These are phyloP conservation scores for Orestias chungarensis DNA, from an alignment of 2,797 vertebrate genomes.

Conservation along the genomic window DNA sequence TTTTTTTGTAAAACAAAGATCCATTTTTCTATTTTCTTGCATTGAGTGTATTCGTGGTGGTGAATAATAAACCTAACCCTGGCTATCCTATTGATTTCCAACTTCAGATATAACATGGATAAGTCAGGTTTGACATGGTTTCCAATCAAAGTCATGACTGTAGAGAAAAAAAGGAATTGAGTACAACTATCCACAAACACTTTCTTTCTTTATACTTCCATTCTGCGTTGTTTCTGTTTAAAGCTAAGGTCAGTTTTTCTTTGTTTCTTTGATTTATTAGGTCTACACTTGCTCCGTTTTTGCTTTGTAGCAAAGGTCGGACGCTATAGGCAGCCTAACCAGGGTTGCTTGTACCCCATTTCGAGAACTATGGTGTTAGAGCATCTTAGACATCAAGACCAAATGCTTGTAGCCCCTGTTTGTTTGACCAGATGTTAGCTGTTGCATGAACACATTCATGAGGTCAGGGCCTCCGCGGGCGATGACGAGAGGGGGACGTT, in stretches of 20 bases:
- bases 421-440: constrained; percentile 61
- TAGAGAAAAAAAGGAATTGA: background rate
- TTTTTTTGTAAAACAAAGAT: no score
- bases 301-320: background rate
- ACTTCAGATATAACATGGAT: no score
- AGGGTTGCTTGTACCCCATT: background rate
- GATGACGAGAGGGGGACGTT: constrained; percentile 21
- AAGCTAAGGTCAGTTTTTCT: background rate
- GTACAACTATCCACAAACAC: background rate
- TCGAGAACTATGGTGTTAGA: background rate
- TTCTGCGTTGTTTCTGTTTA: background rate
- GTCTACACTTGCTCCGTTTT: background rate
- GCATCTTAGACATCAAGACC: background rate
- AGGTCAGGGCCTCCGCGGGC: constrained; percentile 42
- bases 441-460: constrained; percentile 41
- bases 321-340: background rate
- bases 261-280: background rate
- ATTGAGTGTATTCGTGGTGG: no score
- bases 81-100: no score
- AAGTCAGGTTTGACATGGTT: background rate
- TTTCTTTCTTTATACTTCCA: background rate
- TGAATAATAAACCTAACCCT: no score
- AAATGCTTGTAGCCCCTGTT: constrained; percentile 1
- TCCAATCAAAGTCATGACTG: background rate
- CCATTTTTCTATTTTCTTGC: no score